Conservation (phyloP, 2,113 vertebrate species). For the Carettochelys insculpta region DNA sequence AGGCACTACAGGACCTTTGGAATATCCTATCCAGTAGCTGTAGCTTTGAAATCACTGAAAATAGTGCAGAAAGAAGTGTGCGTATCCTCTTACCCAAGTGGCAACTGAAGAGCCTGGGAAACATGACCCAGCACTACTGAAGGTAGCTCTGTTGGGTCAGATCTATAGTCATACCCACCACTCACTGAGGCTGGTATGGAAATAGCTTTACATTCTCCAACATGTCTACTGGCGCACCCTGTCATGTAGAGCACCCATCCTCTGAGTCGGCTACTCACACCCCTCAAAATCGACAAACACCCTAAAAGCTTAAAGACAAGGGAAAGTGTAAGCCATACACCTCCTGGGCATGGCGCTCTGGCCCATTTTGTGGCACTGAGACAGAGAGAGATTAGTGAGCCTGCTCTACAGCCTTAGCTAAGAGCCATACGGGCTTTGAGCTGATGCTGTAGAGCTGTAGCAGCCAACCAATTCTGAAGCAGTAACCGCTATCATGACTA, state of each 20-base stretch:
- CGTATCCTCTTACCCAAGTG: not conserved
- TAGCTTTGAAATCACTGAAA: not conserved
- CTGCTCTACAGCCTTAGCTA: no score
- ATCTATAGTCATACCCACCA: slow-evolving; percentile 48
- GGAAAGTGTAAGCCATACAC: no score
- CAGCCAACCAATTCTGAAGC: no score
- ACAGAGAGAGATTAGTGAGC: no score
- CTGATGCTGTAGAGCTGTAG: no score
- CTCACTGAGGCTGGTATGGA: not conserved
- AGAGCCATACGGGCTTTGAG: no score
- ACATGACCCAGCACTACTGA: no score
- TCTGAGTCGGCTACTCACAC: not conserved
- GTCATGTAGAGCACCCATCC: not conserved
- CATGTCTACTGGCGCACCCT: not conserved
- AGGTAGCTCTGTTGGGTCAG: slow-evolving; percentile 53
- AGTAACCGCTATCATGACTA: no score
- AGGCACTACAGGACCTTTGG: not conserved
- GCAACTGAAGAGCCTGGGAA: not conserved
- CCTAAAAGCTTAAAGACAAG: not conserved
- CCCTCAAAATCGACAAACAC: not conserved
- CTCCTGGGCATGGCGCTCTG: no score
- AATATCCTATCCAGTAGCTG: not conserved
- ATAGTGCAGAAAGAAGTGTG: not conserved
- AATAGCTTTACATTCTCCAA: not conserved
- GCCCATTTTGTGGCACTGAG: no score